These are phyloP conservation scores for Drosophila melanica DNA, from an alignment of 1,140 invertebrate genomes.

Conservation along the genomic window DNA sequence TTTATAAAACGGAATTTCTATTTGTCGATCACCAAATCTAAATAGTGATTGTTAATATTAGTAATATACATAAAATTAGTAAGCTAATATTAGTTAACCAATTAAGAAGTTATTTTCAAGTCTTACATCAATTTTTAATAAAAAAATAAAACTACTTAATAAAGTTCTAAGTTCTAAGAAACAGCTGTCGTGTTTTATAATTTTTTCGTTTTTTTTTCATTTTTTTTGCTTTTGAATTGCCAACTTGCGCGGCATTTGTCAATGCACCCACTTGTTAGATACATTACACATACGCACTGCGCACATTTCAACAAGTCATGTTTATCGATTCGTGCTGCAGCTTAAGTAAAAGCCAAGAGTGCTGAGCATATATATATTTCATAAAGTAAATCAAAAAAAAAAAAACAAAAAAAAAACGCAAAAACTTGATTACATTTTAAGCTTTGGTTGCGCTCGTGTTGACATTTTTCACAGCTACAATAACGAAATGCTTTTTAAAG, in stretches of 20 bases:
- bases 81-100: too few species aligned
- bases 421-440: conserved; percentile 57
- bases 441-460: conserved; percentile 42
- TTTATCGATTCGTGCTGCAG: conserved; percentile 37
- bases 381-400: conserved; percentile 28
- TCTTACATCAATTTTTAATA: too few species aligned
- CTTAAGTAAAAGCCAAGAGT: conserved; percentile 30
- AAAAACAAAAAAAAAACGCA: conserved; percentile 9
- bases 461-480: conserved; percentile 40
- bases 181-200: conserved; percentile 17
- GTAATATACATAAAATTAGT: too few species aligned
- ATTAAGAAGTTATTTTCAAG: too few species aligned
- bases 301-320: conserved; percentile 50
- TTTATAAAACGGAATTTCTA: too few species aligned
- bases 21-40: too few species aligned
- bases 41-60: too few species aligned
- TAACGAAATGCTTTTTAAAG: conserved; percentile 53
- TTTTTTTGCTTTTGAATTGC: conserved; percentile 14
- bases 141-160: too few species aligned
- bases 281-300: conserved; percentile 65
- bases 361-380: conserved; percentile 31
- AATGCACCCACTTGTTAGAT: conserved; percentile 56
- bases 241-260: conserved; percentile 27
- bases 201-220: not conserved
- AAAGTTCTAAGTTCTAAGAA: not conserved